Conservation (phyloP, 92 coral and sea anemone genomes). For the Heliopora coerulea region DNA sequence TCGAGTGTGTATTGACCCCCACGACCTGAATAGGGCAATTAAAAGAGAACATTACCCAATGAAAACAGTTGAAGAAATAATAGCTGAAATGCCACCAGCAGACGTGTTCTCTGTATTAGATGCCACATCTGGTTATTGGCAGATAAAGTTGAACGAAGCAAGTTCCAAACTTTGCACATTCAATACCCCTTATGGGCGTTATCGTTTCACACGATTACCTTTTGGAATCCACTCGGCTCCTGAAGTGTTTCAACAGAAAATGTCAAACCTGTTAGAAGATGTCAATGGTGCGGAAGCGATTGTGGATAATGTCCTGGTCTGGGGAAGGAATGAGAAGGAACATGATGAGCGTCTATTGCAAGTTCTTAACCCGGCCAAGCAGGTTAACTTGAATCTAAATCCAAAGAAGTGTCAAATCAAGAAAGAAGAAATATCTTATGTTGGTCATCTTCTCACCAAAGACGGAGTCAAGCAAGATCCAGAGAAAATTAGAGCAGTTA, state of each 20-base stretch:
- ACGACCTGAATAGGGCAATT: conserved; percentile 9
- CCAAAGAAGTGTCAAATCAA: conserved; percentile 17
- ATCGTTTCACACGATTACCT: conserved; percentile 43
- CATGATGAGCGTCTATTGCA: conserved; percentile 24
- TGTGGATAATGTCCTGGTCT: conserved; percentile 47
- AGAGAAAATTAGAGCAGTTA: conserved; percentile 41
- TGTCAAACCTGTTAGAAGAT: conserved; percentile 10
- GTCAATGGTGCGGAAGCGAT: conserved; percentile 49
- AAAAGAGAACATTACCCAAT: conserved; percentile 23
- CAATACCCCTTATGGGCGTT: conserved; percentile 39
- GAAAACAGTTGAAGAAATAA: conserved; percentile 23
- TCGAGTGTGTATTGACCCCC: conserved; percentile 45
- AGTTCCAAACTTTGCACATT: conserved; percentile 46
- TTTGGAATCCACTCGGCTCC: conserved; percentile 25
- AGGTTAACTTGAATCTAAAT: conserved; percentile 36
- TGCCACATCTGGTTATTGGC: conserved; percentile 59
- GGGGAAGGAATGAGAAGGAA: conserved; percentile 22
- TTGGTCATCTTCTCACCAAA: conserved; percentile 13
- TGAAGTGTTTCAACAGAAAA: conserved; percentile 21
- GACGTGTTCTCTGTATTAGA: conserved; percentile 47
- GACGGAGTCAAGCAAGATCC: conserved; percentile 44
- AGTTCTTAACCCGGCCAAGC: conserved; percentile 34
- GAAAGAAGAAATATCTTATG: conserved; percentile 24
- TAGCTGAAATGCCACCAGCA: conserved; percentile 3
- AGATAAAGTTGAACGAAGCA: no score